Base-by-base conservation (phyloP, 1,140 invertebrate genomes). In the Mamestra configurata region DNA sequence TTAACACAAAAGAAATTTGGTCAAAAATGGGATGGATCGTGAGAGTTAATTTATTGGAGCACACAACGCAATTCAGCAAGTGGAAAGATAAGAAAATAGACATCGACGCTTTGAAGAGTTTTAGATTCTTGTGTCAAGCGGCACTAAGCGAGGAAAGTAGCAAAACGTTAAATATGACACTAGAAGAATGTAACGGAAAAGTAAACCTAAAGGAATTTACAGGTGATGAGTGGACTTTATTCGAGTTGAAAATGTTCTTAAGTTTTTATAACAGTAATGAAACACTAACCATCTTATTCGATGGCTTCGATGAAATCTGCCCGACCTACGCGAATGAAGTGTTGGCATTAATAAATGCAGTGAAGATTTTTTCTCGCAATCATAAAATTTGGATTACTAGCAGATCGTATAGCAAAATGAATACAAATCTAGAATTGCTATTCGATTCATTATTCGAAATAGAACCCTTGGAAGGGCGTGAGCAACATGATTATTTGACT, bases 261-360 rank as follows among this genome's bases (percentile, higher is more conserved):
- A n/a, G 40, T 13, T 71, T 6, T 51, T 73, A 55, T 8, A 57
- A 37, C 5, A 73, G 3, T 18, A 22, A 1, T 31, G 27, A 22
- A 3, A 73, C 55, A 10, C 10, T 57, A 40, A 18, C 57, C 13
- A 35, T 73, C 20, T 40, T 73, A 37, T 73, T 73, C 46, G 70
- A 73, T 57, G 70, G 70, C n/a, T 73, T 73, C 18, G 70, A 73
- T n/a, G 35, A 73, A 37, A 73, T 73, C 7, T 73, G 49, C 35
- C 70, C 70, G 0, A 15, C 20, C 20, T 73, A 73, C 18, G 18
- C n/a, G 20, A 4, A 40, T 13, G 51, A 53, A 37, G 51, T 57
- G 4, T 1, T 73, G n/a, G 2, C 10, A 10, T 73, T 73, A 37
- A n/a, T 73, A 3, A 40, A 57, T 0, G 1, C 13, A 4, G 24